phyloP scores from a whole-genome alignment of 2,888 invertebrate species.

The Onchidella celtica region DNA sequence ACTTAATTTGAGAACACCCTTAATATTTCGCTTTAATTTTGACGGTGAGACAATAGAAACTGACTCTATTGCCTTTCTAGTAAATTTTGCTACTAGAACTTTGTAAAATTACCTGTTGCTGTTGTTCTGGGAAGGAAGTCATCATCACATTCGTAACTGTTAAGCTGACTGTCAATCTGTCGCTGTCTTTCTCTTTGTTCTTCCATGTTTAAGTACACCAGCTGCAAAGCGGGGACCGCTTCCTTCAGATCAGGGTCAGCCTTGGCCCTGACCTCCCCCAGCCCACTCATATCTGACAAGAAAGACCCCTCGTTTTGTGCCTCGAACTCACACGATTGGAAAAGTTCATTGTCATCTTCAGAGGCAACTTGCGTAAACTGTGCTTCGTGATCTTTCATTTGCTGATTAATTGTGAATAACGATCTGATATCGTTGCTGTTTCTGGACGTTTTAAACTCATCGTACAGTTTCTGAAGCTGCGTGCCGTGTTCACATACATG shows the following conservation, averaged over 20 bases:
- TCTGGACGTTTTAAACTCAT: conserved; percentile 67
- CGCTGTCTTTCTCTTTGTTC: conserved; percentile 54
- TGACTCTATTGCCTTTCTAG: too few relatives aligned
- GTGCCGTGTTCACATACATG: conserved; percentile 70
- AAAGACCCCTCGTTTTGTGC: conserved; percentile 69
- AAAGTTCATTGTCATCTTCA: conserved; percentile 68
- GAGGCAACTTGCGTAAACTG: conserved; percentile 63
- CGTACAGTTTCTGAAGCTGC: conserved; percentile 68
- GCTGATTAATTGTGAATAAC: conserved; percentile 68
- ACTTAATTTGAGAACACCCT: too few relatives aligned
- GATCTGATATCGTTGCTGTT: conserved; percentile 67
- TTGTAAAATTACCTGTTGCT: too few relatives aligned
- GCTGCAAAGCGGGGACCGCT: conserved; percentile 67
- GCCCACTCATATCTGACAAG: conserved; percentile 70
- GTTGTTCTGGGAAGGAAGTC: conserved; percentile 20
- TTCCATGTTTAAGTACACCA: conserved; percentile 62
- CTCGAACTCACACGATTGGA: conserved; percentile 66
- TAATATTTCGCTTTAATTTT: too few relatives aligned
- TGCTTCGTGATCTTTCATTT: conserved; percentile 68
- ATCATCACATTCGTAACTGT: conserved; percentile 54
- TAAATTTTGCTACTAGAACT: too few relatives aligned
- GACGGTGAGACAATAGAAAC: too few relatives aligned
- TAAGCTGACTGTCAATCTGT: conserved; percentile 49
- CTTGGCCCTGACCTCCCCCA: conserved; percentile 68
- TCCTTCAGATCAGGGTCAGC: conserved; percentile 64